Conservation (phyloP, 2,888 invertebrate species). For the Stictocephala bisonia region DNA sequence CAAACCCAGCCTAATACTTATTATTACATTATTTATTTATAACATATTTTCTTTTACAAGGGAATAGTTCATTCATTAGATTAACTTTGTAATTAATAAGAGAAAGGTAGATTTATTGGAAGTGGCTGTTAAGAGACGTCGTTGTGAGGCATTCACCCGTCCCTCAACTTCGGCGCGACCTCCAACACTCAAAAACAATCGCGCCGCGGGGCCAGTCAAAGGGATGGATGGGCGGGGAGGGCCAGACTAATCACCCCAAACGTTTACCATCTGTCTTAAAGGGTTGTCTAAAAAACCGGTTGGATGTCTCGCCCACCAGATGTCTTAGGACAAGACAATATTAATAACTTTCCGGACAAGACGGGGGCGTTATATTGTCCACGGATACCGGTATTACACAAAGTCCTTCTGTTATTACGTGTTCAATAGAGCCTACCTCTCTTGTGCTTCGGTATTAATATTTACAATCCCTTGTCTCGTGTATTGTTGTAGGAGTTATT, state of each 20-base stretch:
- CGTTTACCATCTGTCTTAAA: slow-evolving; percentile 45
- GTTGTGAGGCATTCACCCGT: too few species aligned
- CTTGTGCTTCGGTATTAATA: too few species aligned
- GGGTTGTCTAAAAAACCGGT: slow-evolving; percentile 29
- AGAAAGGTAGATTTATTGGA: too few species aligned
- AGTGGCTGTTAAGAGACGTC: too few species aligned
- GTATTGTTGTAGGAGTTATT: too few species aligned
- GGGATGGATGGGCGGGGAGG: slow-evolving; percentile 46
- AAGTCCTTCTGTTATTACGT: neutral
- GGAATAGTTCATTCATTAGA: too few species aligned
- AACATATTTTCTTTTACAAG: too few species aligned
- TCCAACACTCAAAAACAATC: slow-evolving; percentile 1
- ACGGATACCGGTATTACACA: slow-evolving; percentile 6
- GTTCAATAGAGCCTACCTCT: neutral
- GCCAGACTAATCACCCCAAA: slow-evolving; percentile 43
- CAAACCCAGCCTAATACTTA: too few species aligned
- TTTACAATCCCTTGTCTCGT: too few species aligned
- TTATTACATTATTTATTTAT: too few species aligned
- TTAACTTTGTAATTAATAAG: too few species aligned
- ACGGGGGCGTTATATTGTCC: slow-evolving; percentile 2
- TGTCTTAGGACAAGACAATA: slow-evolving; percentile 38
- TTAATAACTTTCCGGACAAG: too few species aligned
- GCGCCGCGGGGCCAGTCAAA: neutral
- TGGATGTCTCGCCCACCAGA: slow-evolving; percentile 26
- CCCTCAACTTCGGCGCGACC: neutral